Base-by-base conservation (phyloP, 1,140 invertebrate species). In the Drosophila prosaltans region DNA sequence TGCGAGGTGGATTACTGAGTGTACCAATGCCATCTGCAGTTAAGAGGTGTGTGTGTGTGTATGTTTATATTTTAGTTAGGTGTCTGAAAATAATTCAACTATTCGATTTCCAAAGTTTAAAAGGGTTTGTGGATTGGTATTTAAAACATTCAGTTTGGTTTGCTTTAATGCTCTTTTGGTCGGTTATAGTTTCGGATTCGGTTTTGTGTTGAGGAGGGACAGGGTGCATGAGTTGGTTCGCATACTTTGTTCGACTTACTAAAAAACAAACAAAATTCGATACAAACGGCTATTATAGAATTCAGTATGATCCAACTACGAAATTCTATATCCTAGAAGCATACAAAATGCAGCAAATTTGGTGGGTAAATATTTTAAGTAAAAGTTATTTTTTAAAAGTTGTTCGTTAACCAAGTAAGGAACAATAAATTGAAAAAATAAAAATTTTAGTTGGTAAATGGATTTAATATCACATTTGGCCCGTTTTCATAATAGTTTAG, bases 211-310 rank as follows among this genome's bases (percentile, higher is more conserved):
- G 74, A 28, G 58, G 51, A 61, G 45, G 28, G 39, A 43, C 21
- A 48, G 59, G 41, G 82, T 90, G 88, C 88, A 90, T 85, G 72
- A 77, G 71, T 85, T 86, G 76, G 84, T 91, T 91, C 84, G 83
- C 90, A 91, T 91, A 89, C 89, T 90, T 90, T 88, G 69, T 86
- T 91, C 78, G 90, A 82, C 71, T 81, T 74, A 91, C 90, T 88
- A 90, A 91, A 91, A 91, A 91, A 91, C 90, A 91, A 91, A 91
- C 85, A 84, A 91, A 91, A 91, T 91, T 91, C 80, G 90, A 91
- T 77, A 86, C 85, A 91, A 90, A 88, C 80, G 78, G 78, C 86
- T 83, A 51, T 51, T 26, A 82, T 80, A 88, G 83, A 88, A 88
- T 74, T 89, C 63, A 71, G 77, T 83, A 78, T 70, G 66, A 80